phyloP scores from a whole-genome alignment of 2,113 vertebrate species.

The Glaucidium brasilianum region DNA sequence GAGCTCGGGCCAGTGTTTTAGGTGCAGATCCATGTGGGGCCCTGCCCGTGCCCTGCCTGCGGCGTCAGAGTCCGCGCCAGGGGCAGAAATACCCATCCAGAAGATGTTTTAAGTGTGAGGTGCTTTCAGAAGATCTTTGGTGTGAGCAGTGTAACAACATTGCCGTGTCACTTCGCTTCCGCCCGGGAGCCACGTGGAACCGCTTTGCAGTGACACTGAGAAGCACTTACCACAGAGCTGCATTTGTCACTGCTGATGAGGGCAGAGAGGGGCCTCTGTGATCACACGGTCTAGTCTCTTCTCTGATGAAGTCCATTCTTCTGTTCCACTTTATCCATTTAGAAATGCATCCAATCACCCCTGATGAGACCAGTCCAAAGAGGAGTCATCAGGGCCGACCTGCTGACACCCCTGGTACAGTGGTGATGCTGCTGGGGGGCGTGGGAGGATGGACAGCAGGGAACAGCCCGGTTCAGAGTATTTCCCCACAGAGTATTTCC shows the following conservation, averaged over 20 bases:
- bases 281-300: background rate
- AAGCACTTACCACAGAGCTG: background rate
- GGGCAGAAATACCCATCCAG: background rate
- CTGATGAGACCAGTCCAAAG: background rate
- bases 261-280: background rate
- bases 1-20: background rate
- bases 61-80: no score
- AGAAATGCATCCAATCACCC: background rate
- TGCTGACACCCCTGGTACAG: background rate
- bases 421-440: background rate
- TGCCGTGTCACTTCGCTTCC: background rate
- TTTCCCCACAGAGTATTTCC: background rate
- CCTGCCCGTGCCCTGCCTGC: background rate
- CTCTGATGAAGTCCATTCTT: background rate
- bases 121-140: background rate
- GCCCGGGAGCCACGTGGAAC: background rate
- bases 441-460: background rate
- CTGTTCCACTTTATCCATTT: background rate
- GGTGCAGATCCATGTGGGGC: background rate
- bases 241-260: background rate
- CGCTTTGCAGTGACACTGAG: background rate
- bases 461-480: background rate
- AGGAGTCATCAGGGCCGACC: background rate
- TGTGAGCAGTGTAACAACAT: background rate
- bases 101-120: background rate